Base-by-base conservation (phyloP, 2,888 invertebrate genomes). In the Saturnia japonica region DNA sequence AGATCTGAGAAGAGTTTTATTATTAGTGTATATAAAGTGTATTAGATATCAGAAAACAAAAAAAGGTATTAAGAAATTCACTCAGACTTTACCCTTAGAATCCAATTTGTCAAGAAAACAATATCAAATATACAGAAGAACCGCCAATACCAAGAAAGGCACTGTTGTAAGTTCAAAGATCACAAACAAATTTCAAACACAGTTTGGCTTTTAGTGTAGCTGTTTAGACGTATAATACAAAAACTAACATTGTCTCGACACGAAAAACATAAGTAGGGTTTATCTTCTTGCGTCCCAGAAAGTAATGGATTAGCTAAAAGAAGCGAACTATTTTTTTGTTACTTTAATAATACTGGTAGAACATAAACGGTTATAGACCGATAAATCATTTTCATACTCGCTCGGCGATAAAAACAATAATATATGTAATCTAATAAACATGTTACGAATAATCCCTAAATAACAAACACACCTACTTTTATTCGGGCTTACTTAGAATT, bases 151-250 rank as follows among this genome's bases (percentile, higher is more conserved):
- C 64, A n/a, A 19, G 9, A n/a, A 64, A 19, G 40, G 40, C 40
- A 40, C 40, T 64, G 62, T 64, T 40, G 40, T n/a, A n/a, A 40
- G 34, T n/a, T 64, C 40, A 40, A 64, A 64, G 64, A 19, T 19
- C 64, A 19, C 7, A 40, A 19, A 40, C 11, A 40, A n/a, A 64
- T 40, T 64, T 64, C 64, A 40, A 64, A 64, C 64, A 64, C 64
- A 40, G 40, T 64, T 64, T n/a, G n/a, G 64, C 64, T 64, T 64
- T 64, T 64, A 64, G 64, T 64, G 40, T n/a, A 40, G n/a, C 64
- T n/a, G n/a, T 40, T n/a, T 16, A 34, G 9, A 16, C 19, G 16
- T n/a, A 40, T 64, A 19, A 7, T 40, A 19, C 3, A 64, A 28
- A 64, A 40, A 64, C 40, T 19, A 40, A 64, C 40, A 64, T 64